Base-by-base conservation (phyloP, 1,140 invertebrate genomes). In the Cydia amplana region DNA sequence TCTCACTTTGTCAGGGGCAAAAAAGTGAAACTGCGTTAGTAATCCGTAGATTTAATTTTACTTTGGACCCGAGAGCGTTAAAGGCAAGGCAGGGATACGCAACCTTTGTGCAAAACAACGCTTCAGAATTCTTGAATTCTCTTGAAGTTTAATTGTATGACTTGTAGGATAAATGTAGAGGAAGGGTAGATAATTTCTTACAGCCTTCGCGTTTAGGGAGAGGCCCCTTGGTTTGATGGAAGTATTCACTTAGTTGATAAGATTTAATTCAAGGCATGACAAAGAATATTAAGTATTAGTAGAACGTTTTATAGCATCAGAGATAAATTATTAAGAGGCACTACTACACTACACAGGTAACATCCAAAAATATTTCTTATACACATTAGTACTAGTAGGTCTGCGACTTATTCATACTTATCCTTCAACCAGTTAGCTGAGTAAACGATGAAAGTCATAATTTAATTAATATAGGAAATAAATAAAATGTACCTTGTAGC, bases 131-230 rank as follows among this genome's bases (percentile, higher is more conserved):
- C 70, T 72, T 72, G 43, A 32, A 67, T 67, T 67, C 64, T 36
- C 72, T 49, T 25, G 10, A 79, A 82, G 79, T 87, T 89, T 91
- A 89, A 91, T 89, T 88, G 87, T 82, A 86, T 77, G 78, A 84
- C 79, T 87, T 87, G 83, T 84, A 85, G 83, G 82, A 76, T 75
- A 72, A 72, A 67, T 67, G 70, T 46, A 75, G 79, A 79, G 78
- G 75, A 74, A 79, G 67, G 55, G 43, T 73, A 82, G 85, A 85
- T 86, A 86, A 85, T 85, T 85, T 85, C 85, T 83, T 84, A 82
- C 83, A 81, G 85, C 83, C 85, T 87, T 88, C 55, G 76, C 55
- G 78, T 79, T 77, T 63, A 76, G 76, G 75, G 74, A 23, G 49
- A 16, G n/a, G 4, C 51, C 51, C 51, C 51, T 28, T 28, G 28